A percentile compares a stretch with the other conserved stretches of the same genome.
Conservation (phyloP, 2,888 invertebrate species). For the Orchesellides sinensis region DNA sequence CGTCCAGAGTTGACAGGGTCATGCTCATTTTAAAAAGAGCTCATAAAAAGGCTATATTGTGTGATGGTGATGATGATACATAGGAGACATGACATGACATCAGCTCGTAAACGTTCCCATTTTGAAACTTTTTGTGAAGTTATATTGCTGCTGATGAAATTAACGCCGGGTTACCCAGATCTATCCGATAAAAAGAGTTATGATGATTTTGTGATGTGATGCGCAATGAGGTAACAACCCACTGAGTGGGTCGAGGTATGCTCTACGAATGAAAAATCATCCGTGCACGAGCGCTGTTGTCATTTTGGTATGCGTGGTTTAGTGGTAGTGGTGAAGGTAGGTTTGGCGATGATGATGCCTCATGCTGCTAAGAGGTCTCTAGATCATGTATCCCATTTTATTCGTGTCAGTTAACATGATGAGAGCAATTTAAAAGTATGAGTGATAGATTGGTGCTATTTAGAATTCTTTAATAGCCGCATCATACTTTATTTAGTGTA, state of each 20-base stretch:
- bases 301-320: background rate
- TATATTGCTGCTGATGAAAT: conserved; percentile 17
- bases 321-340: background rate
- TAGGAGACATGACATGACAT: conserved; percentile 4
- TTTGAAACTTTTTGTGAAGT: conserved; percentile 9
- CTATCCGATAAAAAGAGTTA: conserved; percentile 26
- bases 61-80: conserved; percentile 31
- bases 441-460: conserved; percentile 29
- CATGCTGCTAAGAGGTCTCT: background rate
- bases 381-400: conserved; percentile 10
- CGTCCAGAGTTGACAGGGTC: conserved; percentile 26
- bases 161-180: conserved; percentile 51
- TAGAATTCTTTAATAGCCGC: conserved; percentile 13
- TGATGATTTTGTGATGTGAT: too few species aligned
- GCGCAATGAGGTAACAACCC: background rate
- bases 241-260: conserved; percentile 2
- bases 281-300: background rate
- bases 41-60: conserved; percentile 4
- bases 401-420: conserved; percentile 30
- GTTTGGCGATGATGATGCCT: background rate
- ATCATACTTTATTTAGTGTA: too few species aligned
- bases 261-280: background rate
- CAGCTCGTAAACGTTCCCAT: conserved; percentile 17
- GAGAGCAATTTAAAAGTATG: background rate
- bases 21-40: background rate